phyloP scores from a whole-genome alignment of 2,797 vertebrate species.

The Margarornis squamiger region DNA sequence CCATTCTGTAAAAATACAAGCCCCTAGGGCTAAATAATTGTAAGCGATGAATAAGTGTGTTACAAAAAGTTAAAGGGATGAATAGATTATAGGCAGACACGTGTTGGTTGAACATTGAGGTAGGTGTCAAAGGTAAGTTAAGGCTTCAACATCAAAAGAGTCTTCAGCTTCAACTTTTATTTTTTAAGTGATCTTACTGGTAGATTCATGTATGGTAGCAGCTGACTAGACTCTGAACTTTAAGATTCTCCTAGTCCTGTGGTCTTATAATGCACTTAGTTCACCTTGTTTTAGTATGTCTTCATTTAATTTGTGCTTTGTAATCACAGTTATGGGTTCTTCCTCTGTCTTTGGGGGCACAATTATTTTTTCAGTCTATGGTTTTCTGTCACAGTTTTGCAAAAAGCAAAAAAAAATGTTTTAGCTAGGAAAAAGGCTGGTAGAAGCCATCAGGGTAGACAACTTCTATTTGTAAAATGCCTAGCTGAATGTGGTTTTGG shows the following conservation, averaged over 20 bases:
- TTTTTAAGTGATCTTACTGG: neutral
- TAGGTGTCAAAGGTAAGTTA: neutral
- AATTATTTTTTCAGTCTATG: neutral
- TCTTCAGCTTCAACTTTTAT: neutral
- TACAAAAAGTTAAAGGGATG: neutral
- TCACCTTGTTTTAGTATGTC: neutral
- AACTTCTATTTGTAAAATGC: neutral
- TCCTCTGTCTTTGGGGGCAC: neutral
- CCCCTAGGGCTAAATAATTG: neutral
- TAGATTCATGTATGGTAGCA: neutral
- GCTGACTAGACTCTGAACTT: neutral
- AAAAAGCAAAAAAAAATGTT: neutral
- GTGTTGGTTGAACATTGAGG: accelerated
- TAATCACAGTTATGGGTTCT: neutral
- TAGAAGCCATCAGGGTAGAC: neutral
- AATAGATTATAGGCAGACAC: neutral
- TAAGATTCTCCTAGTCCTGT: neutral
- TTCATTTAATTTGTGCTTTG: neutral
- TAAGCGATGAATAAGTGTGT: neutral
- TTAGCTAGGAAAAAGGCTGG: neutral
- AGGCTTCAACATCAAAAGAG: neutral
- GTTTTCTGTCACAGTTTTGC: neutral
- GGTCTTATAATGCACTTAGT: neutral
- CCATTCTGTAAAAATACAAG: neutral
- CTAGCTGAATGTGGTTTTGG: neutral